Conservation (phyloP, 2,888 invertebrate genomes). For the Agonum fuliginosum region DNA sequence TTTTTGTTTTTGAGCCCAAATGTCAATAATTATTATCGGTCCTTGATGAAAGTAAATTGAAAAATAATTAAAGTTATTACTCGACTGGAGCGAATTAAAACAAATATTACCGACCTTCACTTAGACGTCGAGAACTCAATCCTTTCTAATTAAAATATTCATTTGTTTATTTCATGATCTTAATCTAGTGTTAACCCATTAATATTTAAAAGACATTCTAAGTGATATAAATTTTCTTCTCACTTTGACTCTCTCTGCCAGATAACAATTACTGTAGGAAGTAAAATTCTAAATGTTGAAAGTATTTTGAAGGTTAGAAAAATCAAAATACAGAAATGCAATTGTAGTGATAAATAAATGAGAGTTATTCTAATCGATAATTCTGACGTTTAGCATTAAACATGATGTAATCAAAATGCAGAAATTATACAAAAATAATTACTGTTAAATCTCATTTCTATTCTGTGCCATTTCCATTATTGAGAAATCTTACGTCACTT, state of each 20-base stretch:
- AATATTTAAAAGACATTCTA: conserved; percentile 18
- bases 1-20: background rate
- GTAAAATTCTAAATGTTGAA: background rate
- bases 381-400: conserved; percentile 7
- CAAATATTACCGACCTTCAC: conserved; percentile 23
- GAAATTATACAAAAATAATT: conserved; percentile 24
- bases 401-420: conserved; percentile 8
- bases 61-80: conserved; percentile 28
- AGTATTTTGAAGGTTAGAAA: conserved; percentile 15
- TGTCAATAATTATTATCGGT: conserved; percentile 7
- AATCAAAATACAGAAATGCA: background rate
- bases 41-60: conserved; percentile 25
- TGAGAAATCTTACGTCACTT: conserved; percentile 29
- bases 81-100: background rate
- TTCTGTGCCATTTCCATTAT: conserved; percentile 17
- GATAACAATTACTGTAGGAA: too few relatives aligned
- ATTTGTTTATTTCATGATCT: conserved; percentile 20
- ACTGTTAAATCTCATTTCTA: conserved; percentile 1
- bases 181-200: conserved; percentile 17
- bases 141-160: conserved; percentile 37
- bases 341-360: conserved; percentile 27
- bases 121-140: conserved; percentile 10
- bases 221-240: conserved; percentile 24
- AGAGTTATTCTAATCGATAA: background rate
- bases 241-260: conserved; percentile 1